Conservation (phyloP, 2,888 invertebrate species). For the Apotomis turbidana region DNA sequence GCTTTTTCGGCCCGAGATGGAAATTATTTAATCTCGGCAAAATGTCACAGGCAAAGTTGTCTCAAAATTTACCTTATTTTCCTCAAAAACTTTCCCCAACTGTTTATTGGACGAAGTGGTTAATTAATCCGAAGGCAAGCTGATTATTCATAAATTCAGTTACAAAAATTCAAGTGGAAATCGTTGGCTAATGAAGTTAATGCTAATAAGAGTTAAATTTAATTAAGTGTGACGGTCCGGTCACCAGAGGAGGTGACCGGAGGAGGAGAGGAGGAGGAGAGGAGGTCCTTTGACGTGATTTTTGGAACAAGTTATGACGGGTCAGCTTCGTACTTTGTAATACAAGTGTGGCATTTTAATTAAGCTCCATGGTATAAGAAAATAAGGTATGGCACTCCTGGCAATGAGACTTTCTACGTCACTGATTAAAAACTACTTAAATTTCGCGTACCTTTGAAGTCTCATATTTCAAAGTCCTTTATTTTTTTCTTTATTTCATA, state of each 20-base stretch:
- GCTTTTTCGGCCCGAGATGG: not conserved
- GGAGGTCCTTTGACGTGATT: not conserved
- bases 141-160: slow-evolving; percentile 37
- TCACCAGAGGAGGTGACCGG: not conserved
- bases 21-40: slow-evolving; percentile 14
- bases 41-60: slow-evolving; percentile 12
- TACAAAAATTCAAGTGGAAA: slow-evolving; percentile 37
- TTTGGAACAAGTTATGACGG: not conserved
- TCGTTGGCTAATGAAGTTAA: slow-evolving; percentile 36
- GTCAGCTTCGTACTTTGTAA: too few relatives aligned
- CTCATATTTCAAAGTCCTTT: too few relatives aligned
- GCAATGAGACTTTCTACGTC: too few relatives aligned
- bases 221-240: slow-evolving; percentile 24
- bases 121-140: slow-evolving; percentile 33
- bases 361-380: too few relatives aligned
- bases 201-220: slow-evolving; percentile 36
- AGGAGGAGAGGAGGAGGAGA: not conserved
- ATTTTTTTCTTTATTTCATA: too few relatives aligned
- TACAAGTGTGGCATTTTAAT: too few relatives aligned
- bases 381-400: too few relatives aligned
- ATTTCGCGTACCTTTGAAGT: too few relatives aligned
- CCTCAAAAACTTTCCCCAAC: slow-evolving; percentile 26
- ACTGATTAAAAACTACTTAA: too few relatives aligned
- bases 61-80: slow-evolving; percentile 22
- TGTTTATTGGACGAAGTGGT: slow-evolving; percentile 33